Base-by-base conservation (phyloP, 2,113 vertebrate genomes). In the Nibea albiflora region DNA sequence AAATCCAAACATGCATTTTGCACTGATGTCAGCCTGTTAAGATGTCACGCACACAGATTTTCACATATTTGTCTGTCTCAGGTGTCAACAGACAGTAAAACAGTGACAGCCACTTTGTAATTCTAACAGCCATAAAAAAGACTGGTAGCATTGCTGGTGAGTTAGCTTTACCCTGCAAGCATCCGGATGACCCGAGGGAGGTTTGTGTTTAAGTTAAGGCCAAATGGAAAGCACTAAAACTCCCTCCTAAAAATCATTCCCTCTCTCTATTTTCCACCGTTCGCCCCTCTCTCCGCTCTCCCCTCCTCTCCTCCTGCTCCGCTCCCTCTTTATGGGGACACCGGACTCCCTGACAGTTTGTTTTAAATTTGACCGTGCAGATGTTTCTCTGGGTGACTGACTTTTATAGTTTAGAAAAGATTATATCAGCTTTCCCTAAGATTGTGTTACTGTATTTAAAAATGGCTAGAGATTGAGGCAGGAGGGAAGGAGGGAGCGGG, bases 371-470 rank as follows among this genome's bases (percentile, higher is more conserved):
- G 95, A 95, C 93, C 94, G 70, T 94, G 95, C 95, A 96, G 95
- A 96, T 96, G 95, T 96, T 95, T 95, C 94, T 95, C 83, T 87
- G 94, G 95, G 94, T 95, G 95, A 95, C 90, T 94, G 95, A 95
- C 94, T 95, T 95, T 96, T 95, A 96, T 95, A 93, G 95, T 95
- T 95, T 94, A 92, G 95, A 95, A 93, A 96, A 96, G 95, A 96
- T 96, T 95, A 94, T 95, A 96, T 95, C 95, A 93, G 94, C 94
- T 95, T 95, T 94, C 91, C 92, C 84, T 84, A 83, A 95, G 95
- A 95, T 96, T 95, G 94, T 94, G 93, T 96, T 96, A 95, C 95
- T 95, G 94, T 95, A 95, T 95, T 95, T 95, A 92, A 93, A 95
- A 92, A 93, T 71, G 86, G 90, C 92, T 89, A 81, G 57, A 77